Conservation (phyloP, 2,888 invertebrate species). For the Nezara viridula region DNA sequence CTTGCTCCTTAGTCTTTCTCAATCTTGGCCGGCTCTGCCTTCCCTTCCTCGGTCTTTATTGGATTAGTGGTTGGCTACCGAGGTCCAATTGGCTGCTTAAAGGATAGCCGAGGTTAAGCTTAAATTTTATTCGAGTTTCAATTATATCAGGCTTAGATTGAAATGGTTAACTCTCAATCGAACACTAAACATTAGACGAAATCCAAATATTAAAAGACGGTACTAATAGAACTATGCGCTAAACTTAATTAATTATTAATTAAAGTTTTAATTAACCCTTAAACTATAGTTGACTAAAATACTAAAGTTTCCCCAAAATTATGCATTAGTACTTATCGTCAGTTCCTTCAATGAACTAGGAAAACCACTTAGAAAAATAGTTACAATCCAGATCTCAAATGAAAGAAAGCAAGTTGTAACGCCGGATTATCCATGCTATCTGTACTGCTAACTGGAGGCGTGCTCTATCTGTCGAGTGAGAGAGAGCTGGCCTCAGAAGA, state of each 20-base stretch:
- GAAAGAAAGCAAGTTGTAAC: constrained; percentile 30
- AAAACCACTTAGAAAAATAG: constrained; percentile 16
- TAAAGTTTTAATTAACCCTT: too few relatives aligned
- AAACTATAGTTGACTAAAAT: too few relatives aligned
- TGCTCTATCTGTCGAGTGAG: constrained; percentile 9
- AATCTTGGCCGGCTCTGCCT: constrained; percentile 24
- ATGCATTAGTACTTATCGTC: too few relatives aligned
- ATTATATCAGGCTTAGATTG: neutral
- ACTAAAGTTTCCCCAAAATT: too few relatives aligned
- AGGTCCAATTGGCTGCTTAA: constrained; percentile 5
- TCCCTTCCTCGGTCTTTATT: constrained; percentile 14
- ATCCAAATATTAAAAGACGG: too few relatives aligned
- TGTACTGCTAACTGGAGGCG: constrained; percentile 20
- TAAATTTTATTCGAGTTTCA: neutral
- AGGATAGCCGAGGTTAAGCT: constrained; percentile 7
- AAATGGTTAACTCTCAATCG: neutral
- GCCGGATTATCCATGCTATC: constrained; percentile 33
- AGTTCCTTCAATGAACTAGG: neutral
- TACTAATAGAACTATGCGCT: too few relatives aligned
- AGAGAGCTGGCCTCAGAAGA: neutral
- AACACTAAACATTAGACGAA: neutral
- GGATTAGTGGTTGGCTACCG: constrained; percentile 35
- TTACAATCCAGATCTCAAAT: neutral
- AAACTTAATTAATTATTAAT: too few relatives aligned
- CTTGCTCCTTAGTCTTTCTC: constrained; percentile 34